phyloP scores from a whole-genome alignment of 2,888 invertebrate genomes.

The Tenthredo notha region DNA sequence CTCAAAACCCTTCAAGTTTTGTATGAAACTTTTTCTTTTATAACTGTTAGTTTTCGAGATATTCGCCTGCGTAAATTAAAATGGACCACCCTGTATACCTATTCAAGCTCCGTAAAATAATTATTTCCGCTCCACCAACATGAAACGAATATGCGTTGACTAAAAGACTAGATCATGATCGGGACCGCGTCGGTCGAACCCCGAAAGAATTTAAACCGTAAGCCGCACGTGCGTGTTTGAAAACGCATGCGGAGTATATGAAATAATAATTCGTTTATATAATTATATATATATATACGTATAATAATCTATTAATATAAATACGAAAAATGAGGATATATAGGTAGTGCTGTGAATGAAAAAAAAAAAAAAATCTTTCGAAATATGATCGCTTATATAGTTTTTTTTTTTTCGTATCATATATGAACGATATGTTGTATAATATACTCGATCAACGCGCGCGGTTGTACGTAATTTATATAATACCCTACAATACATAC shows the following conservation, averaged over 20 bases:
- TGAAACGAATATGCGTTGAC: conserved; percentile 8
- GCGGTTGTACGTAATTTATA: background rate
- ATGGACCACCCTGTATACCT: too few relatives aligned
- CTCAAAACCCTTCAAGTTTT: too few relatives aligned
- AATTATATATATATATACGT: background rate
- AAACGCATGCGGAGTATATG: background rate
- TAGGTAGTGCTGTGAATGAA: background rate
- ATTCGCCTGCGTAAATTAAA: too few relatives aligned
- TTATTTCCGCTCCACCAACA: conserved; percentile 6
- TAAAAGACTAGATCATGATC: background rate
- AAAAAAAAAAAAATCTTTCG: background rate
- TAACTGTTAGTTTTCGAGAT: too few relatives aligned
- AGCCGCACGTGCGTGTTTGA: background rate
- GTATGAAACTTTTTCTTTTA: too few relatives aligned
- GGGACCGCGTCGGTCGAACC: conserved; percentile 1
- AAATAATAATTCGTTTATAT: background rate
- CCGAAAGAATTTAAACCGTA: conserved; percentile 4
- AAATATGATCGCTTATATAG: background rate
- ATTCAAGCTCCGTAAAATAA: background rate
- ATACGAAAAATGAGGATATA: background rate
- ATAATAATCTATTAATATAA: background rate
- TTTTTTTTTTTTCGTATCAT: background rate
- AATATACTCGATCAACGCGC: conserved; percentile 6
- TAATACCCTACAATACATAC: background rate
- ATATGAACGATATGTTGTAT: background rate